A percentile compares a stretch with the other conserved stretches of the same genome.
These are phyloP conservation scores for Sibirionetta formosa DNA, from an alignment of 2,797 vertebrate genomes.

Conservation along the genomic window DNA sequence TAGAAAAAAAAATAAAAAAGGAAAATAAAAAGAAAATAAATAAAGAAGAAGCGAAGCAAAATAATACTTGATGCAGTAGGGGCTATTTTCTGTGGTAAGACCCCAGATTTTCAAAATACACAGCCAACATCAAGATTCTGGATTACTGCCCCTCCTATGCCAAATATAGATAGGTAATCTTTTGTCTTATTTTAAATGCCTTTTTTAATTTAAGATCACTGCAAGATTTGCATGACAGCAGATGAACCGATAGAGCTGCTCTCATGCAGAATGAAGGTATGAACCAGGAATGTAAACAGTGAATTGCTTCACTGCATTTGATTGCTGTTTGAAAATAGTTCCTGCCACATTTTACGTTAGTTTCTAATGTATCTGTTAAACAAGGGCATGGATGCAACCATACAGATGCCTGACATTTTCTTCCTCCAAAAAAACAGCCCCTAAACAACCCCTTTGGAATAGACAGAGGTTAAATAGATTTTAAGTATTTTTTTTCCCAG, in stretches of 20 bases:
- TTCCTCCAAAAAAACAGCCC: not conserved
- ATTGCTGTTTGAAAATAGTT: not conserved
- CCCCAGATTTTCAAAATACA: not conserved
- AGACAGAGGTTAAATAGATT: not conserved
- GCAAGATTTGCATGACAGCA: not conserved
- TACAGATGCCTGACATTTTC: not conserved
- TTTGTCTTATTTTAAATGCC: not conserved
- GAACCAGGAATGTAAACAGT: not conserved
- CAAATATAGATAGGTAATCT: not conserved
- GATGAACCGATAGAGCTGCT: not conserved
- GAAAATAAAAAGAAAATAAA: not conserved
- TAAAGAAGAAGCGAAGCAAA: not conserved
- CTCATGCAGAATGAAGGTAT: constrained; percentile 12
- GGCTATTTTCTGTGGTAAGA: not conserved
- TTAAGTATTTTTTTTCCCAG: not conserved
- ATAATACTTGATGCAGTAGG: not conserved
- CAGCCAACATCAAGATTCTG: not conserved
- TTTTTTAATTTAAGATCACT: not conserved
- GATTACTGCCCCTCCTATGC: not conserved
- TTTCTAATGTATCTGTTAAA: not conserved
- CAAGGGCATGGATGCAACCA: not conserved
- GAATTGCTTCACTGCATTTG: not conserved
- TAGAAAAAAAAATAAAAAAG: not conserved
- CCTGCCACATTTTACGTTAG: not conserved
- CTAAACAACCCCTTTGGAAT: not conserved